Evolutionary conservation across 2,888 invertebrate genomes (phyloP).

Genomic region (Halictus quadricinctus): DNA sequence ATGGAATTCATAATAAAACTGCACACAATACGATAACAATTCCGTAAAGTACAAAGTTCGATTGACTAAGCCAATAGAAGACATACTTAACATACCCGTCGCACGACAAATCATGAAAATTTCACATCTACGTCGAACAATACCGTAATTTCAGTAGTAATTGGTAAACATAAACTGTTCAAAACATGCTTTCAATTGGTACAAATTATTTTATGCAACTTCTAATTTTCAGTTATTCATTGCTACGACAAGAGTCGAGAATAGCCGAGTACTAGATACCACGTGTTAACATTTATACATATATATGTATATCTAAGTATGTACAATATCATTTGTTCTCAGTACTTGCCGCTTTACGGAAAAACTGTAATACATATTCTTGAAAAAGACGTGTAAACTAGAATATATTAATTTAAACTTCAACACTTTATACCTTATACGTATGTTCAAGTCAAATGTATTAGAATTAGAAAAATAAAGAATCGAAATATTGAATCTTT

Average conservation of each 20-base stretch:
- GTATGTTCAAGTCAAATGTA: not conserved
- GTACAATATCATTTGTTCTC: not conserved
- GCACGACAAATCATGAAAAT: slow-evolving; percentile 14
- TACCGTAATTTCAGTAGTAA: slow-evolving; percentile 8
- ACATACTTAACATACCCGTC: slow-evolving; percentile 45
- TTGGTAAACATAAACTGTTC: slow-evolving; percentile 17
- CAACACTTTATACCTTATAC: not conserved
- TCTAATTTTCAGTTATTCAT: slow-evolving; percentile 47
- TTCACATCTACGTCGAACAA: slow-evolving; percentile 41
- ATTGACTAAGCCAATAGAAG: slow-evolving; percentile 27
- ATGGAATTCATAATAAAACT: not conserved
- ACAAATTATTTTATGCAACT: slow-evolving; percentile 37
- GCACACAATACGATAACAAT: slow-evolving; percentile 20
- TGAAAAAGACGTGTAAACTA: not conserved
- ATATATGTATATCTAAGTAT: not conserved
- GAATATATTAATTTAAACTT: not conserved
- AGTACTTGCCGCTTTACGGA: not conserved
- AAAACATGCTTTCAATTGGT: slow-evolving; percentile 23
- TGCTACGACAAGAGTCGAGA: slow-evolving; percentile 50
- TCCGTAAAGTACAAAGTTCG: slow-evolving; percentile 18
- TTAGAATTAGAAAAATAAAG: not conserved
- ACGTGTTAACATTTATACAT: slow-evolving; percentile 54
- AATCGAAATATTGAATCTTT: not conserved
- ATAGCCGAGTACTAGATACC: slow-evolving; percentile 52
- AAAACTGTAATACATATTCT: not conserved